Percentiles rank a stretch among this genome's conserved stretches.
Evolutionary conservation across 1,140 invertebrate genomes (phyloP).

Genomic region (Drosophila nigromelanica): DNA sequence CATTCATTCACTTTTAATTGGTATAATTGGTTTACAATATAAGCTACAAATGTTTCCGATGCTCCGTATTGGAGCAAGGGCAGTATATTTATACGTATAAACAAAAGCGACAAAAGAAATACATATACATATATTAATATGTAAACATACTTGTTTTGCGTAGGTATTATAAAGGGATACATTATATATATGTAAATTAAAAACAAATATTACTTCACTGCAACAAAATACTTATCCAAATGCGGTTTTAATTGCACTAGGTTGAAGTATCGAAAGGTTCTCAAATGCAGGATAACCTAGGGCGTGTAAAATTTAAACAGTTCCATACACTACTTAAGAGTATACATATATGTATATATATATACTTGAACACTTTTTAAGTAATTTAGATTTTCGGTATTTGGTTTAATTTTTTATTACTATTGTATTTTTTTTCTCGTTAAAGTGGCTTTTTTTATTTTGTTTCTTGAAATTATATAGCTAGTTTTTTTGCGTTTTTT

Average conservation of each 20-base stretch:
- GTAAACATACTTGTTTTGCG: constrained; percentile 12
- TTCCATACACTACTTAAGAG: constrained; percentile 72
- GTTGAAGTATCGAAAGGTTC: constrained; percentile 69
- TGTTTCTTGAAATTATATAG: constrained; percentile 19
- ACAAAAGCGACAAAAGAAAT: constrained; percentile 34
- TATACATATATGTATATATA: constrained; percentile 64
- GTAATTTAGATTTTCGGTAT: constrained; percentile 27
- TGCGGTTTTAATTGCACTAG: constrained; percentile 72
- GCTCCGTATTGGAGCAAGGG: constrained; percentile 51
- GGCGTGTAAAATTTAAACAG: constrained; percentile 77
- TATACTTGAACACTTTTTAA: constrained; percentile 52
- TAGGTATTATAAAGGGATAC: constrained; percentile 18
- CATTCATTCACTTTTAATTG: constrained; percentile 54
- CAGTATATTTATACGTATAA: constrained; percentile 31
- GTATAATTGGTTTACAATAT: constrained; percentile 54
- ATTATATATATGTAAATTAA: constrained; percentile 49
- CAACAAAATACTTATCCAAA: constrained; percentile 78
- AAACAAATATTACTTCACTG: constrained; percentile 72
- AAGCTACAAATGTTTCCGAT: constrained; percentile 59
- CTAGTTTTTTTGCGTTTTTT: constrained; percentile 18
- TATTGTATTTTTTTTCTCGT: constrained; percentile 12
- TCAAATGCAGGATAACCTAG: constrained; percentile 73
- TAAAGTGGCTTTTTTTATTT: constrained; percentile 5
- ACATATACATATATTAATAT: constrained; percentile 15
- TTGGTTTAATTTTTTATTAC: constrained; percentile 22